Conservation (phyloP, 1,140 invertebrate genomes). For the Drosophila hydei region DNA sequence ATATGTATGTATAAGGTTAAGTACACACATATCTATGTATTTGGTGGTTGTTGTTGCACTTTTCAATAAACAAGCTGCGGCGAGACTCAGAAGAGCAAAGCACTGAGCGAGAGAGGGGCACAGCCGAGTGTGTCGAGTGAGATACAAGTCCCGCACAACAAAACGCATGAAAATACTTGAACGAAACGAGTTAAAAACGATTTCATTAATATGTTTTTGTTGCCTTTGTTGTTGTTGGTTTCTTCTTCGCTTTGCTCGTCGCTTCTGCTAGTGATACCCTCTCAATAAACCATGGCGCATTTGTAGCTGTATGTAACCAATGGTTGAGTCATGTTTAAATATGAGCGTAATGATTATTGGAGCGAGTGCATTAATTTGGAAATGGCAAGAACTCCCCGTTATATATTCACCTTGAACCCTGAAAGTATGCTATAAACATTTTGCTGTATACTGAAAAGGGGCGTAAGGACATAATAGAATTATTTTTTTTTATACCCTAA, state of each 20-base stretch:
- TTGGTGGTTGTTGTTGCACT: conserved; percentile 72
- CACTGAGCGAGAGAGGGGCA: background rate
- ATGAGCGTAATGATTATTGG: too few species aligned
- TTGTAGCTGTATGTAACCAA: background rate
- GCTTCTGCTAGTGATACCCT: conserved; percentile 33
- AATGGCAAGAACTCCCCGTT: too few species aligned
- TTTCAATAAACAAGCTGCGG: conserved; percentile 63
- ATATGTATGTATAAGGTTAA: conserved; percentile 10
- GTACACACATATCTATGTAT: conserved; percentile 14
- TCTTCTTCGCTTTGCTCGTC: conserved; percentile 36
- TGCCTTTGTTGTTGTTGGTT: conserved; percentile 58
- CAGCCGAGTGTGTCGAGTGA: conserved; percentile 12
- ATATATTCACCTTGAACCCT: background rate
- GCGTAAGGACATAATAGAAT: too few species aligned
- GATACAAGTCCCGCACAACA: conserved; percentile 27
- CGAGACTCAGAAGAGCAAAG: conserved; percentile 15
- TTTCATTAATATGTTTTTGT: conserved; percentile 79
- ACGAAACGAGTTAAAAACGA: conserved; percentile 80
- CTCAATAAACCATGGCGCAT: background rate
- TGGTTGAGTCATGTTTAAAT: background rate
- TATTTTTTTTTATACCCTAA: too few species aligned
- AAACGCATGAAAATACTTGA: conserved; percentile 69
- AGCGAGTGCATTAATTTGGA: too few species aligned
- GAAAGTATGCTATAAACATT: conserved; percentile 35
- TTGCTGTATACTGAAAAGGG: too few species aligned